Conservation (phyloP, 2,797 vertebrate genomes). For the Pseudochirops cupreus region DNA sequence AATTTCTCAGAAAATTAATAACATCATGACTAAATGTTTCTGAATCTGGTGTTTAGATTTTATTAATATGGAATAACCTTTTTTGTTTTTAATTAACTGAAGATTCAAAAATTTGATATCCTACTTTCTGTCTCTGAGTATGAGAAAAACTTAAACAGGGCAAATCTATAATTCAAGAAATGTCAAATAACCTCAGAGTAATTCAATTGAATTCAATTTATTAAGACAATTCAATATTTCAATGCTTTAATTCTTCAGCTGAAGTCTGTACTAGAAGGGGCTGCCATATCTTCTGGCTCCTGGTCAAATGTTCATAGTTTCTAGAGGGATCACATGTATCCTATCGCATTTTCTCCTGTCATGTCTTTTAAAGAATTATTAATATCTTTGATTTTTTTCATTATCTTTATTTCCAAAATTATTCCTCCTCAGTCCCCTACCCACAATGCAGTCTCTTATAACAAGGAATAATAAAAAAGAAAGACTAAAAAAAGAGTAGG, state of each 20-base stretch:
- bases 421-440: not conserved
- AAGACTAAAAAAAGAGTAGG: not conserved
- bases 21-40: not conserved
- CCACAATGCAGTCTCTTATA: not conserved
- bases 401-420: not conserved
- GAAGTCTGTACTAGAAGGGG: not conserved
- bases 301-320: not conserved
- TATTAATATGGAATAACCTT: not conserved
- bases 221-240: not conserved
- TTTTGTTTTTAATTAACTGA: conserved; percentile 8
- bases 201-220: not conserved
- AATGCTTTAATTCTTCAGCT: not conserved
- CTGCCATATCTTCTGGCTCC: not conserved
- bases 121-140: not conserved
- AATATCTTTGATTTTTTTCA: not conserved
- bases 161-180: not conserved
- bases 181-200: not conserved
- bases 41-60: not conserved
- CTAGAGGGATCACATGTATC: not conserved
- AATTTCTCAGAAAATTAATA: not conserved
- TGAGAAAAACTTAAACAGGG: not conserved
- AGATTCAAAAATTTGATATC: not conserved
- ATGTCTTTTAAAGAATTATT: not conserved
- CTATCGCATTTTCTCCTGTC: not conserved
- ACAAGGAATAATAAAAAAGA: not conserved